phyloP scores from a whole-genome alignment of 2,113 vertebrate species.

The Callionymus lyra region DNA sequence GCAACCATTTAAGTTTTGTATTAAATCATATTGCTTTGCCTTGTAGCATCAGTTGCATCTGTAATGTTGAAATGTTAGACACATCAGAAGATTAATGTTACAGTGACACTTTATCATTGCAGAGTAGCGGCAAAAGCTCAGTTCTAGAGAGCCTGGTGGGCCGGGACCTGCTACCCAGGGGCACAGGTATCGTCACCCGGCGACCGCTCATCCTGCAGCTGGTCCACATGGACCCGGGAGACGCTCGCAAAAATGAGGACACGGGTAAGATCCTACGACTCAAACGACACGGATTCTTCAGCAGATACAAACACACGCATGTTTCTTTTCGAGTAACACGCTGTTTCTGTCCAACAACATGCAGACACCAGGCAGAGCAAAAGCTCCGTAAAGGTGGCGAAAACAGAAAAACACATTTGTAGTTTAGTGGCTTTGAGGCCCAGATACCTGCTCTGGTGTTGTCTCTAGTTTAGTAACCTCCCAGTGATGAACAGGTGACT shows the following conservation, averaged over 20 bases:
- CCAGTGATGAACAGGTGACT: background rate
- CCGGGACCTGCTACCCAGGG: slow-evolving; percentile 87
- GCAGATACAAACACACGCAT: background rate
- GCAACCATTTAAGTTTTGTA: too few relatives aligned
- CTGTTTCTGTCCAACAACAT: slow-evolving; percentile 71
- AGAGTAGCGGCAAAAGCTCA: slow-evolving; percentile 98
- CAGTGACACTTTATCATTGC: slow-evolving; percentile 22
- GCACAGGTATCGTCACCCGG: slow-evolving; percentile 90
- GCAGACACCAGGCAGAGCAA: slow-evolving; percentile 83
- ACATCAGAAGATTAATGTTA: background rate
- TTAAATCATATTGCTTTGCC: too few relatives aligned
- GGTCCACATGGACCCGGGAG: slow-evolving; percentile 84
- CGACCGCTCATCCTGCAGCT: slow-evolving; percentile 94
- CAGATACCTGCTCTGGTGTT: background rate
- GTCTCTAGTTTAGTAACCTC: slow-evolving; percentile 1
- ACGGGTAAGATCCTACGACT: slow-evolving; percentile 63
- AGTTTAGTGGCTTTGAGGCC: background rate
- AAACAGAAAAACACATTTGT: too few relatives aligned
- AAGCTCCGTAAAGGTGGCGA: slow-evolving; percentile 49
- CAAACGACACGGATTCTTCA: background rate
- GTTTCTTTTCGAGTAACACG: slow-evolving; percentile 2
- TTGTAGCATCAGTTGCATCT: too few relatives aligned
- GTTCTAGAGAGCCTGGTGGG: slow-evolving; percentile 96
- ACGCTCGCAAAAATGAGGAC: slow-evolving; percentile 84
- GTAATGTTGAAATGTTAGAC: too few relatives aligned